Base-by-base conservation (phyloP, 2,888 invertebrate species). In the Pocota personata region DNA sequence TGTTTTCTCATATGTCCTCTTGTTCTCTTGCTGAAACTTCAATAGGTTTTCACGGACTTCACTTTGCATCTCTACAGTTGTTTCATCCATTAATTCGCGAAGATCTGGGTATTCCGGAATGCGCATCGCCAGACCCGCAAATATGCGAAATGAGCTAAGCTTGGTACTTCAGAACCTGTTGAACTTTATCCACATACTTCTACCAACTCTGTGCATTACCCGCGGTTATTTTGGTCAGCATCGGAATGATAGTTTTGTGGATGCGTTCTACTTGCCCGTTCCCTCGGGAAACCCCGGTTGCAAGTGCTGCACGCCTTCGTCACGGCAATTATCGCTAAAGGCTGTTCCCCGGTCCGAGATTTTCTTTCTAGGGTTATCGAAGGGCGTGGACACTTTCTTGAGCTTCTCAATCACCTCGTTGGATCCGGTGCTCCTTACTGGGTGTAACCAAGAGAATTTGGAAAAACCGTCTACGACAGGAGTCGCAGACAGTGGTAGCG, bases 241-340 rank as follows among this genome's bases (percentile, higher is more conserved):
- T 72, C 0, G 90, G 87, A 69, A 90, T 89, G 4, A 91, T 87
- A 4, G 84, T 89, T n/a, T 88, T 72, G 72, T 91, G 89, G 1
- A 90, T 73, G 10, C 90, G 75, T 52, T 91, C 90, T 0, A 90
- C 90, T 75, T 91, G 91, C 0, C 91, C 91, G 66, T 91, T 91
- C 8, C 90, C 89, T 62, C 90, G 10, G 12, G 35, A 12, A 12
- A 35, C 35, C 10, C 35, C 35, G 1, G 12, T 35, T 24, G 24
- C 24, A 3, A 24, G 4, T 24, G 24, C 24, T 3, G 24, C 2
- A 55, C 16, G 66, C 92, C 90, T 24, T 87, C 87, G 0, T 87
- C 73, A 0, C 88, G 80, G 1, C 88, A 88, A 1, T 87, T 86
- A 43, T 90, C 90, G 0, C 86, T 87, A 57, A 90, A 91, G 0